phyloP scores from a whole-genome alignment of 2,113 vertebrate species.

The Nothocercus julius region DNA sequence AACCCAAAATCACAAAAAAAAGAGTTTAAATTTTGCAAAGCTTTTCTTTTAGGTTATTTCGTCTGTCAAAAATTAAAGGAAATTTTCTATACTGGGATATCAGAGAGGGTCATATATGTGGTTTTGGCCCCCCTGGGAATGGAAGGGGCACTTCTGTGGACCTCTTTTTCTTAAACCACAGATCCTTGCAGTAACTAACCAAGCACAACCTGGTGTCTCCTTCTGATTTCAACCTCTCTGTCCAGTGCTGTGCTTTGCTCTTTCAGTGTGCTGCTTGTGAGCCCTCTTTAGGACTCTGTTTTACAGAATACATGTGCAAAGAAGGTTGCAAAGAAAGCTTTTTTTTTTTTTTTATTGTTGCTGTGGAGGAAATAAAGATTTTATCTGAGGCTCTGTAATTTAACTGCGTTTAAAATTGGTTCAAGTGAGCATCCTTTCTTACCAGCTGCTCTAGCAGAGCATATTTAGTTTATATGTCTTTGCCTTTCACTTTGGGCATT shows the following conservation, averaged over 20 bases:
- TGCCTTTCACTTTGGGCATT: background rate
- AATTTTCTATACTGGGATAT: background rate
- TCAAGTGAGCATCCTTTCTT: background rate
- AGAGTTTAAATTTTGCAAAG: background rate
- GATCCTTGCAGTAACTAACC: background rate
- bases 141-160: background rate
- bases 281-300: background rate
- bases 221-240: background rate
- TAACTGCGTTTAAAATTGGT: background rate
- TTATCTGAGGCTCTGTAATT: background rate
- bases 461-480: background rate
- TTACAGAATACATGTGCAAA: background rate
- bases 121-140: background rate
- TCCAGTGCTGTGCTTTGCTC: background rate
- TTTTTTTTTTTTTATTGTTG: background rate
- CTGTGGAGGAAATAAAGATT: background rate
- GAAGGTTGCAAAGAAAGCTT: background rate
- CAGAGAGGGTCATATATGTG: background rate
- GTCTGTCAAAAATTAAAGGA: too few species aligned
- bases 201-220: rapidly evolving
- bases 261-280: background rate
- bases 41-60: background rate
- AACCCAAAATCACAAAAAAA: background rate
- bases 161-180: background rate
- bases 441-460: background rate